Conservation (phyloP, 2,797 vertebrate species). For the Sylvia borin region DNA sequence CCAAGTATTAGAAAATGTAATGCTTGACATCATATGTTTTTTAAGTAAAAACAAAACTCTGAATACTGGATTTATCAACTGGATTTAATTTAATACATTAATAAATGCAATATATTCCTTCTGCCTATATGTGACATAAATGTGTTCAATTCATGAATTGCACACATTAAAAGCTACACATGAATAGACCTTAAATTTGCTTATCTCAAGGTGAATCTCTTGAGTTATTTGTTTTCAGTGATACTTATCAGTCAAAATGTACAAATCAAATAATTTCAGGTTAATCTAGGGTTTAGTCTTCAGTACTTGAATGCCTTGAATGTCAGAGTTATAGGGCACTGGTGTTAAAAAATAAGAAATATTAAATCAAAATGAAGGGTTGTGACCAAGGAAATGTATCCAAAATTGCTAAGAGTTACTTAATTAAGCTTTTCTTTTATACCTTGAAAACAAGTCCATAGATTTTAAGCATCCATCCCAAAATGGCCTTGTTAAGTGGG, state of each 20-base stretch:
- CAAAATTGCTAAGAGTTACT: slow-evolving; percentile 46
- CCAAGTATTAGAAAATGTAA: not conserved
- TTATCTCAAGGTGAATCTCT: not conserved
- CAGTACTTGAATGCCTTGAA: slow-evolving; percentile 24
- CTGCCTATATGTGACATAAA: not conserved
- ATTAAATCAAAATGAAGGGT: slow-evolving; percentile 21
- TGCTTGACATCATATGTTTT: not conserved
- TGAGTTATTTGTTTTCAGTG: not conserved
- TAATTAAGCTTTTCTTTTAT: slow-evolving; percentile 63
- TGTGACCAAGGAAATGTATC: not conserved
- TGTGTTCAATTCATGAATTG: not conserved
- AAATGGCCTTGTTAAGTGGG: slow-evolving; percentile 1
- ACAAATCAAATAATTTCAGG: slow-evolving; percentile 4
- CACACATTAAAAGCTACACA: not conserved
- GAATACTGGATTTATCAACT: not conserved
- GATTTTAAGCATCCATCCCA: not conserved
- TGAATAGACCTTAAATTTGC: not conserved
- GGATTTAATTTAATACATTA: not conserved
- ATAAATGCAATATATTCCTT: not conserved
- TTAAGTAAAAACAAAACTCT: not conserved
- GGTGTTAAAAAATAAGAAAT: slow-evolving; percentile 18
- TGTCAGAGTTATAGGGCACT: slow-evolving; percentile 6
- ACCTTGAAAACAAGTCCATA: slow-evolving; percentile 41
- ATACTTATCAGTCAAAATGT: not conserved
- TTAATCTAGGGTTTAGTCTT: slow-evolving; percentile 45